phyloP scores from a whole-genome alignment of 2,113 vertebrate genomes.

The Xiphorhynchus elegans region DNA sequence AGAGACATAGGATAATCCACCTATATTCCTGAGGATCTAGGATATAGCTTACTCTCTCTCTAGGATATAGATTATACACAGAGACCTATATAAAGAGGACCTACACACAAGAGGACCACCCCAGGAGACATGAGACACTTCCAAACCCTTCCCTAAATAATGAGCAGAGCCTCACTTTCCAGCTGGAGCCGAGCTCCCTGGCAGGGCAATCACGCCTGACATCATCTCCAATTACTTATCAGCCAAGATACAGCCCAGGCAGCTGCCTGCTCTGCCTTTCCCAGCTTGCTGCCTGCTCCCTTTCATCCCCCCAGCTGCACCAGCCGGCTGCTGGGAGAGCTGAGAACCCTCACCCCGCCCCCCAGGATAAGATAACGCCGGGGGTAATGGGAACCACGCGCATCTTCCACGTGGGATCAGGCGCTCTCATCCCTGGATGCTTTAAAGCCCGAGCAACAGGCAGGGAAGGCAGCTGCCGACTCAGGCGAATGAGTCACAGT shows the following conservation, averaged over 20 bases:
- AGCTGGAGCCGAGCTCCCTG: slow-evolving; percentile 40
- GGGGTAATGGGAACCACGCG: neutral
- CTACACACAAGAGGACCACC: slow-evolving; percentile 11
- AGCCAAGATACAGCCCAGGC: slow-evolving; percentile 39
- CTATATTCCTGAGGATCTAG: neutral
- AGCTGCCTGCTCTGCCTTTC: slow-evolving; percentile 26
- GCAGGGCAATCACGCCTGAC: neutral
- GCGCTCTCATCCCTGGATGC: neutral
- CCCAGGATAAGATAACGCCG: neutral
- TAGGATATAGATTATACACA: neutral
- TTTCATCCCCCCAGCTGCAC: neutral
- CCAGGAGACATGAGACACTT: neutral
- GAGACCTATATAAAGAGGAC: neutral
- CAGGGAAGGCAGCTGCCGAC: slow-evolving; percentile 29
- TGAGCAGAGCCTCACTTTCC: neutral
- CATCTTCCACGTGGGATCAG: neutral
- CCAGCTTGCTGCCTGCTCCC: neutral
- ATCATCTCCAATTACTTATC: slow-evolving; percentile 54
- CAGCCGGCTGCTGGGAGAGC: neutral
- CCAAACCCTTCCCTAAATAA: slow-evolving; percentile 9
- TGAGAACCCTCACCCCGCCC: neutral
- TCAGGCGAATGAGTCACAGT: slow-evolving; percentile 42
- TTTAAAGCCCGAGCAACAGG: neutral
- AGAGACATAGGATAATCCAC: neutral
- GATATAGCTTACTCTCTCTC: neutral